Evolutionary conservation across 1,140 invertebrate genomes (phyloP).

Genomic region (Subanguina moxae): DNA sequence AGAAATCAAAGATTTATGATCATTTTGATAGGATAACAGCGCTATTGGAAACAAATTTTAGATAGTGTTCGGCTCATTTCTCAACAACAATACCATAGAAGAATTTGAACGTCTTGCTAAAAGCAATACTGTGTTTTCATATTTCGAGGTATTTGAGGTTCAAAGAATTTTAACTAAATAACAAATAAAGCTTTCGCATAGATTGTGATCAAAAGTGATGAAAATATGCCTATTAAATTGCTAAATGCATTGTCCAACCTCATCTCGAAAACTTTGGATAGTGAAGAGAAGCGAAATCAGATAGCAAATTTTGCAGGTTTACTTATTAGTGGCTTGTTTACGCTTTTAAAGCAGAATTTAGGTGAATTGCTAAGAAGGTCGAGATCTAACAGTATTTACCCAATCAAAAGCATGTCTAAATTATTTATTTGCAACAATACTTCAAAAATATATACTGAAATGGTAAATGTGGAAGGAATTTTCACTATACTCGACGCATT

Average conservation of each 20-base stretch:
- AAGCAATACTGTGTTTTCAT: conserved; percentile 8
- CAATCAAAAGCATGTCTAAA: neutral
- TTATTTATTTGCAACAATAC: too few relatives aligned
- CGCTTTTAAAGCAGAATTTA: neutral
- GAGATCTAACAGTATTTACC: neutral
- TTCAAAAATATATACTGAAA: too few relatives aligned
- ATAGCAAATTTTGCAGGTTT: neutral
- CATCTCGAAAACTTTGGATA: neutral
- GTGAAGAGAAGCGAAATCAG: neutral
- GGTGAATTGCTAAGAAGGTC: conserved; percentile 14
- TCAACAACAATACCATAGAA: neutral
- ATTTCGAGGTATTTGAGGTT: conserved; percentile 6
- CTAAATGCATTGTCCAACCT: neutral
- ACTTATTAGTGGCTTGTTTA: neutral
- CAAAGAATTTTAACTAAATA: too few relatives aligned
- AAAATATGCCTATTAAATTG: neutral
- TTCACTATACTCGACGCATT: neutral
- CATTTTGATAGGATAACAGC: too few relatives aligned
- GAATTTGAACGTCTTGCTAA: conserved; percentile 3
- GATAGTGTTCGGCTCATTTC: conserved; percentile 12
- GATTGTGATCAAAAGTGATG: neutral
- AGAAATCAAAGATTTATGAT: too few relatives aligned
- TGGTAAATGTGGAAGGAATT: neutral
- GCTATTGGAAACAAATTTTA: too few relatives aligned
- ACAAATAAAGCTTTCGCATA: neutral